These are phyloP conservation scores for Bombus confusus DNA, from an alignment of 1,140 invertebrate genomes.

Conservation along the genomic window DNA sequence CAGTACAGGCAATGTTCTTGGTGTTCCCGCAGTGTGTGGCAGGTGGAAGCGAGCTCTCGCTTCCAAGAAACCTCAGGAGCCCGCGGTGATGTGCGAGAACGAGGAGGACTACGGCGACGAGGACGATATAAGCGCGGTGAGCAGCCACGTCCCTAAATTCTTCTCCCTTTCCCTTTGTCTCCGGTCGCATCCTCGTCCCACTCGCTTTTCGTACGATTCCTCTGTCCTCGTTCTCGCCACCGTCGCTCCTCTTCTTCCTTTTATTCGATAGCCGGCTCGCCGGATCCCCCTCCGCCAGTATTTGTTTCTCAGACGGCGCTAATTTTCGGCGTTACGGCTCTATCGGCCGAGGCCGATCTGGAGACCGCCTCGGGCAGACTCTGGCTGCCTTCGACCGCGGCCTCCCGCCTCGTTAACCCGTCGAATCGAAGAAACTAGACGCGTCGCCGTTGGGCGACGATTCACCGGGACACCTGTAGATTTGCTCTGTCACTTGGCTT, in stretches of 20 bases:
- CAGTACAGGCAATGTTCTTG: constrained; percentile 36
- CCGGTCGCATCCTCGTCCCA: constrained; percentile 3
- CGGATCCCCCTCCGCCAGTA: constrained; percentile 38
- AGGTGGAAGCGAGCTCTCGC: constrained; percentile 78
- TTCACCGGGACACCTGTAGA: constrained; percentile 35
- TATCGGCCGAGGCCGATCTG: constrained; percentile 67
- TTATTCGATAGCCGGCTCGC: constrained; percentile 34
- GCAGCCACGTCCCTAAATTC: constrained; percentile 43
- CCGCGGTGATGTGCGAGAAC: constrained; percentile 72
- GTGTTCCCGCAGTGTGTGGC: constrained; percentile 66
- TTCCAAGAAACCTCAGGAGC: constrained; percentile 75
- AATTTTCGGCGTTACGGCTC: constrained; percentile 78
- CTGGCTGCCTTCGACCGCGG: constrained; percentile 25
- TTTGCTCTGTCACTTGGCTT: background rate
- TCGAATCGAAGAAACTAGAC: constrained; percentile 51
- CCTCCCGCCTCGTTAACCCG: constrained; percentile 52
- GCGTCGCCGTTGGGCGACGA: no score
- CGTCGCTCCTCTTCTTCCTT: constrained; percentile 12
- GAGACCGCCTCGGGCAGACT: constrained; percentile 37
- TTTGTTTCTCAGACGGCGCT: constrained; percentile 75
- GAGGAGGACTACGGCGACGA: constrained; percentile 39
- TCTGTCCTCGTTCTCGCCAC: constrained; percentile 6
- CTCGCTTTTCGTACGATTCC: no score
- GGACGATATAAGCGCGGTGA: constrained; percentile 40
- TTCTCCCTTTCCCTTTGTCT: constrained; percentile 41